phyloP scores from a whole-genome alignment of 2,888 invertebrate genomes.

The Apamea anceps region DNA sequence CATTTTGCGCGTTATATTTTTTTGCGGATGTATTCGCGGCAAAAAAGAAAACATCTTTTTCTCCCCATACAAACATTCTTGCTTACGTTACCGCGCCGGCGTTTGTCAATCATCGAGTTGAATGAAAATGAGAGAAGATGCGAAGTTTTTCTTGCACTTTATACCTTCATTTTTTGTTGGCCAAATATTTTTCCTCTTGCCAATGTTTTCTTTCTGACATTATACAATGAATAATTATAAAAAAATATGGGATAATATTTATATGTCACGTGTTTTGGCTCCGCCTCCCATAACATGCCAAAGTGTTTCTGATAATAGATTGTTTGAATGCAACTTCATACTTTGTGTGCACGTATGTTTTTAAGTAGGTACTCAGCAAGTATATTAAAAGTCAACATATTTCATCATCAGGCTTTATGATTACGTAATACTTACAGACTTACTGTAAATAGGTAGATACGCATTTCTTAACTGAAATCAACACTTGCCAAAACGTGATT shows the following conservation, averaged over 20 bases:
- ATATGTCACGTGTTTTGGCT: background rate
- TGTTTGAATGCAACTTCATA: constrained; percentile 15
- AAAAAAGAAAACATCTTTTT: constrained; percentile 34
- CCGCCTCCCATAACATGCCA: too few species aligned
- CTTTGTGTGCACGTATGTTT: background rate
- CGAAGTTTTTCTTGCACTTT: constrained; percentile 7
- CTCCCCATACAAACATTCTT: constrained; percentile 1
- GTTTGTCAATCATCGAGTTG: constrained; percentile 43
- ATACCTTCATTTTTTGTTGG: constrained; percentile 6
- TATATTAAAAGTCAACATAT: constrained; percentile 29
- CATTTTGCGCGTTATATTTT: constrained; percentile 51
- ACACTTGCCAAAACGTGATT: constrained; percentile 42
- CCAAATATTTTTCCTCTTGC: background rate
- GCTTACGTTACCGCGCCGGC: constrained; percentile 35
- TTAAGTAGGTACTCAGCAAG: constrained; percentile 1
- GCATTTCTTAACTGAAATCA: constrained; percentile 38
- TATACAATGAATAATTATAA: background rate
- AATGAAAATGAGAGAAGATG: constrained; percentile 3
- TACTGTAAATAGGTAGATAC: background rate
- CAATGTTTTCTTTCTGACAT: background rate
- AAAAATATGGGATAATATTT: background rate
- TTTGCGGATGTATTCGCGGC: constrained; percentile 39
- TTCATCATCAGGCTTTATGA: constrained; percentile 27
- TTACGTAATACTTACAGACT: constrained; percentile 32
- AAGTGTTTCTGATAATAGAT: background rate